Base-by-base conservation (phyloP, 2,113 vertebrate species). In the Gymnogyps californianus region DNA sequence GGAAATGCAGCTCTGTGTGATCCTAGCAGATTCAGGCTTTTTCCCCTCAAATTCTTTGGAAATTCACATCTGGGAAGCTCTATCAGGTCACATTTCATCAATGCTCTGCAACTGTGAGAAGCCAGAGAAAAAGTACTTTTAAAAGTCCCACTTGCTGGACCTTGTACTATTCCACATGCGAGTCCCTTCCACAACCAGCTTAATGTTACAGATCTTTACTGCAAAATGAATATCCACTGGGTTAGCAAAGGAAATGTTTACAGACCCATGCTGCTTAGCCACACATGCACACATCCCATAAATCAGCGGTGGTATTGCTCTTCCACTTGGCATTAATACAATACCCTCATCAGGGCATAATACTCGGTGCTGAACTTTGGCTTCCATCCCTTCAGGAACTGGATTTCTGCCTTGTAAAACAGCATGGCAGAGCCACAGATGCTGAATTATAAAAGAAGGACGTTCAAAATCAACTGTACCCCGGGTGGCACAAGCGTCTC, bases 391-490 rank as follows among this genome's bases (percentile, higher is more conserved):
- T 71, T 36, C 81, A 80, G 89, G 74, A 93, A 7, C 1, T 83
- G 89, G 81, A 64, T 79, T 31, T 71, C 57, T 89, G 94, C 81
- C 87, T 52, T 28, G 52, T 15, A 40, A 78, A 87, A n/a, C 77
- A 91, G 64, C 55, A 7, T 0, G n/a, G 81, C 74, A 71, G 32
- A 64, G 7, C 32, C 57, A 16, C 26, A 40, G 9, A 9, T 10
- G 47, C 24, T 36, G 44, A 8, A 13, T 55, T 59, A 52, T 11
- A 47, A 36, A n/a, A 74, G 47, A 24, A 84, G 65, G 65, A n/a
- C 1, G 3, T 36, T 31, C 29, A n/a, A 78, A 87, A 91, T 24
- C 81, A 61, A 61, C 61, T 0, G 0, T 54, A 26, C 9, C 47
- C 32, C 0, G 15, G 18, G 61, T 26, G 57, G 52, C 62, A 67